A percentile compares a stretch with the other conserved stretches of the same genome.
Conservation (phyloP, 92 coral and sea anemone species). For the Pocillopora meandrina region DNA sequence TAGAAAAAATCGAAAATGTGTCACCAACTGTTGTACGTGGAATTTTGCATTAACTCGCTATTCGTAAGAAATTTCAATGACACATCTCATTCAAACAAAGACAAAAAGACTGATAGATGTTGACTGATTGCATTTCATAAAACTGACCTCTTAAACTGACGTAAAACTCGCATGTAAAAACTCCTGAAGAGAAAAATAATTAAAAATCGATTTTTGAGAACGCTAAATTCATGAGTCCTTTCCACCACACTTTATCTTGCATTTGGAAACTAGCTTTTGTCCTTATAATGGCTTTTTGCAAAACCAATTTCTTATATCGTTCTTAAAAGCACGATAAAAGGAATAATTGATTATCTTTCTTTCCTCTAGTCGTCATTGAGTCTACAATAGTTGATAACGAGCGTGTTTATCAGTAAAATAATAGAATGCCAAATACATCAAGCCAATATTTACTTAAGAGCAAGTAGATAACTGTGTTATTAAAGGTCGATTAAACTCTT, state of each 20-base stretch:
- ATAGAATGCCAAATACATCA: neutral
- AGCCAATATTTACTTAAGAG: neutral
- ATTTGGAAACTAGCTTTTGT: neutral
- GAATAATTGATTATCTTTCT: neutral
- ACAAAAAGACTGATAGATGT: neutral
- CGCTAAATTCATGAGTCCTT: neutral
- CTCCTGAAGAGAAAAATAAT: neutral
- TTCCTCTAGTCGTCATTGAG: constrained; percentile 14
- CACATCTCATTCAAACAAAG: neutral
- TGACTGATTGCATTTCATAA: neutral
- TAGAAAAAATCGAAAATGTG: neutral
- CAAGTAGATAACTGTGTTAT: constrained; percentile 9
- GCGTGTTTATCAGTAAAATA: neutral
- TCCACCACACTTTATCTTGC: neutral
- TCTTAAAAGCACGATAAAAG: constrained; percentile 7
- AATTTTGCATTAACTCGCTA: neutral
- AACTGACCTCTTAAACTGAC: neutral
- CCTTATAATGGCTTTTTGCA: neutral
- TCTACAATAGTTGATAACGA: constrained; percentile 8
- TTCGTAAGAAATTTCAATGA: neutral
- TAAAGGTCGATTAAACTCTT: neutral
- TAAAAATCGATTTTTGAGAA: neutral
- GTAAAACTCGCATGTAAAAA: neutral
- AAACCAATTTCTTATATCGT: neutral
- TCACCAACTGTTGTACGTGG: neutral